Percentiles rank a stretch among this genome's conserved stretches.
phyloP scores from a whole-genome alignment of 2,888 invertebrate genomes.

The Onchidella celtica region DNA sequence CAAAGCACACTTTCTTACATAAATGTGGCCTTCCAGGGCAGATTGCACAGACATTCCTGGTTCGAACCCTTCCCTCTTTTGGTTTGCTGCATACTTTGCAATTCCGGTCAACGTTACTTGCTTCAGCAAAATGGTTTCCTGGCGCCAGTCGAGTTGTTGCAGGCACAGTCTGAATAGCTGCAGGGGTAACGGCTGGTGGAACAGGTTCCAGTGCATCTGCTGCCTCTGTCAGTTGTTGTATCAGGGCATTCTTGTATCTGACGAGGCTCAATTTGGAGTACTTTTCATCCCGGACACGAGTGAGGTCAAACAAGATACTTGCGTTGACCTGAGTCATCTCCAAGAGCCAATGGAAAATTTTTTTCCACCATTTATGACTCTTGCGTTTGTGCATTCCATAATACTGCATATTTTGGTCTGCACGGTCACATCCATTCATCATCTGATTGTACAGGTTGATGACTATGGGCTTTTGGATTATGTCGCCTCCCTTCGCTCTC shows the following conservation, averaged over 20 bases:
- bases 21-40: conserved; percentile 31
- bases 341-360: conserved; percentile 26
- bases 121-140: not conserved
- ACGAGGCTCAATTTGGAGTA: not conserved
- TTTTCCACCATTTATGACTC: conserved; percentile 36
- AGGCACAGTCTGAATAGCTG: not conserved
- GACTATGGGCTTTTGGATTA: not conserved
- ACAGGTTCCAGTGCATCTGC: no score
- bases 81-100: conserved; percentile 36
- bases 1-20: not conserved
- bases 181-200: not conserved
- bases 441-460: not conserved
- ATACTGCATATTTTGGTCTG: not conserved
- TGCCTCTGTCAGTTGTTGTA: no score
- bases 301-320: not conserved
- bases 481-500: not conserved
- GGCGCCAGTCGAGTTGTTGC: not conserved
- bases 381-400: conserved; percentile 6
- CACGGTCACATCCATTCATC: not conserved
- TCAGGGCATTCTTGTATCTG: no score
- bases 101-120: conserved; percentile 1
- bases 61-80: not conserved
- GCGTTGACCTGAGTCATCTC: conserved; percentile 13
- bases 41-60: conserved; percentile 11
- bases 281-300: not conserved